phyloP scores from a whole-genome alignment of 2,888 invertebrate species.

The Ormyrus thymus region DNA sequence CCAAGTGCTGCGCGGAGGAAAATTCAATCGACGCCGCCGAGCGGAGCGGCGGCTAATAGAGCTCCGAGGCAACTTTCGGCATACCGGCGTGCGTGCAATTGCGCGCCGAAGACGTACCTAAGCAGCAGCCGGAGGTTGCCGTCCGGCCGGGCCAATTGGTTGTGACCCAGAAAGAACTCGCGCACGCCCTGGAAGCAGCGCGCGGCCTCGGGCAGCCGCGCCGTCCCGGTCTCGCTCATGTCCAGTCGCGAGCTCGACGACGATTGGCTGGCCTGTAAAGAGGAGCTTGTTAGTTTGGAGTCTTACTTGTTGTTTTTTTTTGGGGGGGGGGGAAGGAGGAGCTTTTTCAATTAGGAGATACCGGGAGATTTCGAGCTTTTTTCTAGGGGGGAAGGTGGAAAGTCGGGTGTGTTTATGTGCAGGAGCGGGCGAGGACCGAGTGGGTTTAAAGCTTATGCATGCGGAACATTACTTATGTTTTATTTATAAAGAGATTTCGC shows the following conservation, averaged over 20 bases:
- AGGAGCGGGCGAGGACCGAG: too few relatives aligned
- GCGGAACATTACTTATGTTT: too few relatives aligned
- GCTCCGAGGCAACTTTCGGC: background rate
- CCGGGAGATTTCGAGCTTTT: too few relatives aligned
- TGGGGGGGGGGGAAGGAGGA: too few relatives aligned
- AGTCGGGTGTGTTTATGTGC: too few relatives aligned
- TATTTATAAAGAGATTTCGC: too few relatives aligned
- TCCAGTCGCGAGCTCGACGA: slow-evolving; percentile 66
- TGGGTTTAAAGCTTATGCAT: too few relatives aligned
- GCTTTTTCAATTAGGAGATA: too few relatives aligned
- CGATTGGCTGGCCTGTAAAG: slow-evolving; percentile 40
- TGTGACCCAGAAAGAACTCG: slow-evolving; percentile 71
- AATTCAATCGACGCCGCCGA: slow-evolving; percentile 42
- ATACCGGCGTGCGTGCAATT: slow-evolving; percentile 17
- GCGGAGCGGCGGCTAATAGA: slow-evolving; percentile 25
- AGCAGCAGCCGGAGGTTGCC: slow-evolving; percentile 67
- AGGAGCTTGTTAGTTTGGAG: background rate
- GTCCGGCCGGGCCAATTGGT: slow-evolving; percentile 68
- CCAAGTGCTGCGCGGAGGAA: slow-evolving; percentile 20
- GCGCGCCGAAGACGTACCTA: slow-evolving; percentile 61
- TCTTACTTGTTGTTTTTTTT: too few relatives aligned
- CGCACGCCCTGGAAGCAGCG: slow-evolving; percentile 70
- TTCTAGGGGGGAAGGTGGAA: too few relatives aligned
- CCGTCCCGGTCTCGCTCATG: slow-evolving; percentile 72
- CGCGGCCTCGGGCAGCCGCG: slow-evolving; percentile 71